Evolutionary conservation across 2,113 vertebrate species (phyloP).

Genomic region (Vidua macroura): DNA sequence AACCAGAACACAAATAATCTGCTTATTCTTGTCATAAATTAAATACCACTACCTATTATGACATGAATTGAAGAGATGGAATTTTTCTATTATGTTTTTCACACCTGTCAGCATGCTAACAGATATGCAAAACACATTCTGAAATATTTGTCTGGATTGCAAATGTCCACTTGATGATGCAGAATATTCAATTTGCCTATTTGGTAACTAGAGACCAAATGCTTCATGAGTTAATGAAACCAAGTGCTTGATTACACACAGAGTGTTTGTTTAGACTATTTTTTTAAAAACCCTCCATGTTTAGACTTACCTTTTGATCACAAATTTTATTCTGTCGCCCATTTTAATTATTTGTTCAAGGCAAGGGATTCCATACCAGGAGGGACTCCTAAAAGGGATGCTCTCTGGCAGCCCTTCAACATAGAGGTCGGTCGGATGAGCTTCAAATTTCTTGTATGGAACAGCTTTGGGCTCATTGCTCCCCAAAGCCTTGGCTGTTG

Average conservation of each 20-base stretch:
- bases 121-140: not conserved
- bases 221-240: not conserved
- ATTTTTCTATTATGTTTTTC: not conserved
- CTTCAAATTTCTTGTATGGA: constrained; percentile 81
- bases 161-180: not conserved
- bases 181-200: not conserved
- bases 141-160: not conserved
- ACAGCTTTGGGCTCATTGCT: constrained; percentile 74
- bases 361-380: constrained; percentile 80
- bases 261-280: not conserved
- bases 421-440: constrained; percentile 73
- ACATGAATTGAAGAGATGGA: not conserved
- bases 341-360: constrained; percentile 79
- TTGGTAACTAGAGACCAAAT: not conserved
- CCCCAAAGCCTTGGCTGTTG: constrained; percentile 75
- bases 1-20: not conserved
- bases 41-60: not conserved
- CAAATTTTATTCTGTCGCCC: constrained; percentile 75
- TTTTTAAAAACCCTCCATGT: not conserved
- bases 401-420: constrained; percentile 81
- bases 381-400: constrained; percentile 78
- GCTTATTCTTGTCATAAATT: not conserved
- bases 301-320: constrained; percentile 77
- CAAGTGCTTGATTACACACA: not conserved
- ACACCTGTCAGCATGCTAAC: not conserved